A percentile compares a stretch with the other conserved stretches of the same genome.
These are phyloP conservation scores for Schizopygopsis malacanthus DNA, from an alignment of 2,797 vertebrate genomes.

Conservation along the genomic window DNA sequence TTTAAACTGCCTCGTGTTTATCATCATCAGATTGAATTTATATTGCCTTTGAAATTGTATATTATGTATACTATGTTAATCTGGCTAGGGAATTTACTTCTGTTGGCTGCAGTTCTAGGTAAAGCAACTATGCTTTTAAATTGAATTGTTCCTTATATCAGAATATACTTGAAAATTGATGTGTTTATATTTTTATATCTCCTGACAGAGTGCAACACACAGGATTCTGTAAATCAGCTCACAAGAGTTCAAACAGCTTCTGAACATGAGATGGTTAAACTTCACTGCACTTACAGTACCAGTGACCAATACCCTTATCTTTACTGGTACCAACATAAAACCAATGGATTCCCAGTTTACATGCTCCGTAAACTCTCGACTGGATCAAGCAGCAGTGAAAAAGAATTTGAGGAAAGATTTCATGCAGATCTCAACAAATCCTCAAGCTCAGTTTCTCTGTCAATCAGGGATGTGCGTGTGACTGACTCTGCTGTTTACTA, in stretches of 20 bases:
- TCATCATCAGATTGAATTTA: background rate
- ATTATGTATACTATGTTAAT: background rate
- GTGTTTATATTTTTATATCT: background rate
- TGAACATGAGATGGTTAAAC: background rate
- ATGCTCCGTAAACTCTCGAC: background rate
- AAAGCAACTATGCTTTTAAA: background rate
- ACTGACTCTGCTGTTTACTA: background rate
- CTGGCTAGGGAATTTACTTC: background rate
- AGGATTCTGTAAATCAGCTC: background rate
- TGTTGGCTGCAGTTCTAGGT: background rate
- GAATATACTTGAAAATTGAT: background rate
- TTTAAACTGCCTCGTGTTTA: background rate
- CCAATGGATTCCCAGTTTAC: background rate
- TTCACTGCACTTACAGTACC: background rate
- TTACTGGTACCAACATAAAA: background rate
- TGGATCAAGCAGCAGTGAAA: background rate
- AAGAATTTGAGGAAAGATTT: conserved; percentile 4
- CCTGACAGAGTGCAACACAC: background rate
- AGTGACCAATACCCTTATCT: background rate
- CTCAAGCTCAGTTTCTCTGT: background rate
- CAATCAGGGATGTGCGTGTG: background rate
- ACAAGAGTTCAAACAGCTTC: background rate
- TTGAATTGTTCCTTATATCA: background rate
- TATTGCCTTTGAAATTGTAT: background rate
- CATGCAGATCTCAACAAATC: background rate